Base-by-base conservation (phyloP, 2,888 invertebrate genomes). In the Artemia sinica region DNA sequence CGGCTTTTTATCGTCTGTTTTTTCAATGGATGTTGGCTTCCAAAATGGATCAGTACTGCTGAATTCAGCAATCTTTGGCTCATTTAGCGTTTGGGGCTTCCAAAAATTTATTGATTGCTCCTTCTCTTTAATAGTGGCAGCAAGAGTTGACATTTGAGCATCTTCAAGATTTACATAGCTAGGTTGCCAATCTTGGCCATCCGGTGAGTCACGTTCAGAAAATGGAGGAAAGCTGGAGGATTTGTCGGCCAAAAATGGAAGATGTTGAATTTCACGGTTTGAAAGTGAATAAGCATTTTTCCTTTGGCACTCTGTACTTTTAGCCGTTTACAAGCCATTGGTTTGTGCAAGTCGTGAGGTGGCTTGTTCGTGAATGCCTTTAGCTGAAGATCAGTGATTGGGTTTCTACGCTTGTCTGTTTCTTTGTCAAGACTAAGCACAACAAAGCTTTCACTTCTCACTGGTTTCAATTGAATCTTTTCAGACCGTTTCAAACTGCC, bases 181-280 rank as follows among this genome's bases (percentile, higher is more conserved):
- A 14, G 70, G 70, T 58, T 70, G 70, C 70, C 70, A 70, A 49
- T 70, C 70, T 67, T 70, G 66, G 41, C 70, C 70, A 18, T 70
- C 70, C 4, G 70, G 70, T 8, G 70, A 68, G 13, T 49, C 49
- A n/a, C 63, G 63, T 28, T 58, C 63, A 18, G 63, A 58, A 28
- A 58, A 58, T 18, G 63, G 63, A n/a, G 63, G 63, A 58, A 58
- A 58, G 8, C 28, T 58, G 63, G 63, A 28, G n/a, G 28, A n/a
- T 10, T 9, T 28, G 63, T 58, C 63, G 8, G 10, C 63, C 41
- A 41, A 41, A 41, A 41, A 41, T 41, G 41, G 41, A 10, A 58
- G 63, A 58, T 58, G 63, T 58, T 58, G 63, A 58, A 18, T n/a
- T 28, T 58, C 14, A 10, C 10, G 28, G 63, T n/a, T 58, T 58